Evolutionary conservation across 2,888 invertebrate genomes (phyloP).

Genomic region (Brassicogethes aeneus): DNA sequence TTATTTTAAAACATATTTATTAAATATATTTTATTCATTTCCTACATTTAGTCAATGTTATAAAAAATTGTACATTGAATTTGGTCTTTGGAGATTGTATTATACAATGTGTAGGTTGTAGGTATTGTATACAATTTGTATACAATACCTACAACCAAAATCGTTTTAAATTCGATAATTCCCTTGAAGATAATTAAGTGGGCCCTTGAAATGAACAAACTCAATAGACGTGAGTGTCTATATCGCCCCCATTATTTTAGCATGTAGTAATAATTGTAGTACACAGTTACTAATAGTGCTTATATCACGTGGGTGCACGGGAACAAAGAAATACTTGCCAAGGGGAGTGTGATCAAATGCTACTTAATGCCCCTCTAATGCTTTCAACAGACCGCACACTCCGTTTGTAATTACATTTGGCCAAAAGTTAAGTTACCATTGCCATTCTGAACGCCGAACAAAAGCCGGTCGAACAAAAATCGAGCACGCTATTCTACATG

Average conservation of each 20-base stretch:
- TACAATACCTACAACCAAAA: no score
- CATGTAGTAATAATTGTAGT: background rate
- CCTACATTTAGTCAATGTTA: no score
- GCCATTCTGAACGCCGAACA: background rate
- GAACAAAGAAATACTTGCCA: background rate
- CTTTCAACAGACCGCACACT: slow-evolving; percentile 26
- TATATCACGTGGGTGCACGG: background rate
- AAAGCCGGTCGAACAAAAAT: background rate
- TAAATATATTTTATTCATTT: no score
- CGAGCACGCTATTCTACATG: background rate
- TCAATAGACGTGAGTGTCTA: no score
- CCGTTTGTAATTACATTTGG: slow-evolving; percentile 28
- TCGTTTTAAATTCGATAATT: no score
- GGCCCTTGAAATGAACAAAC: background rate
- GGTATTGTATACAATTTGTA: no score
- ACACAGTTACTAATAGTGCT: background rate
- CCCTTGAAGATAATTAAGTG: no score
- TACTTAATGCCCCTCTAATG: slow-evolving; percentile 31
- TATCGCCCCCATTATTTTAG: background rate
- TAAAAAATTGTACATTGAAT: no score
- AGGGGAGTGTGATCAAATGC: slow-evolving; percentile 17
- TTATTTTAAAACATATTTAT: no score
- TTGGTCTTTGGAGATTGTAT: no score
- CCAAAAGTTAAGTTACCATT: slow-evolving; percentile 26
- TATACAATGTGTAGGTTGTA: no score